These are phyloP conservation scores for Mormyrus lacerda DNA, from an alignment of 2,113 vertebrate genomes.

Conservation along the genomic window DNA sequence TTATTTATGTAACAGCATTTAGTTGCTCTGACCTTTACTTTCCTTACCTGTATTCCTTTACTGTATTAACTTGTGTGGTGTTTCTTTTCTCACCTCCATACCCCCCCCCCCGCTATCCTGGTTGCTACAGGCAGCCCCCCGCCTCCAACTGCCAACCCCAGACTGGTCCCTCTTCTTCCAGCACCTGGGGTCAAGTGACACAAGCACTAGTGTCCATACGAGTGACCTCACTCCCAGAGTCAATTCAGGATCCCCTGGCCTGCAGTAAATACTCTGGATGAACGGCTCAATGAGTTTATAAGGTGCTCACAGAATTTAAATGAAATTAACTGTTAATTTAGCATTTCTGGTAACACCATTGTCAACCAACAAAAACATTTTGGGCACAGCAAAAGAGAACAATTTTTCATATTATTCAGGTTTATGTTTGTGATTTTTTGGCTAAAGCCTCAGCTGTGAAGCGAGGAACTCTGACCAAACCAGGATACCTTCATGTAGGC, in stretches of 20 bases:
- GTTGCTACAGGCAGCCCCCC: not conserved
- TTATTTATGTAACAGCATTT: not conserved
- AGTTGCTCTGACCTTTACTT: not conserved
- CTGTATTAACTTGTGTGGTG: slow-evolving; percentile 24
- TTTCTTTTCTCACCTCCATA: slow-evolving; percentile 32
- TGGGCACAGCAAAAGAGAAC: not conserved
- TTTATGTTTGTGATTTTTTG: not conserved
- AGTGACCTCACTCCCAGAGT: not conserved
- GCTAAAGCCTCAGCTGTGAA: not conserved
- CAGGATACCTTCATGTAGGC: not conserved
- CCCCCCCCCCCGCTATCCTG: not conserved
- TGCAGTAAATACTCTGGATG: not conserved
- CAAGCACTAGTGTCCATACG: not conserved
- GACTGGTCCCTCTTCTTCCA: not conserved
- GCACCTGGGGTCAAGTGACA: not conserved
- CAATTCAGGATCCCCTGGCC: not conserved
- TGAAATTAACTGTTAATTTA: not conserved
- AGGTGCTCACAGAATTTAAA: not conserved
- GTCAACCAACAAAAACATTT: not conserved
- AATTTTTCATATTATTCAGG: not conserved
- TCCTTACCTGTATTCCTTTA: not conserved
- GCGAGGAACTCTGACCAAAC: not conserved
- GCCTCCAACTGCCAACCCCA: not conserved
- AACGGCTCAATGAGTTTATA: not conserved
- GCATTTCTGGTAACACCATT: not conserved